Percentiles rank a stretch among this genome's conserved stretches.
These are phyloP conservation scores for Calliphora vomitoria DNA, from an alignment of 2,888 invertebrate species.

Conservation along the genomic window DNA sequence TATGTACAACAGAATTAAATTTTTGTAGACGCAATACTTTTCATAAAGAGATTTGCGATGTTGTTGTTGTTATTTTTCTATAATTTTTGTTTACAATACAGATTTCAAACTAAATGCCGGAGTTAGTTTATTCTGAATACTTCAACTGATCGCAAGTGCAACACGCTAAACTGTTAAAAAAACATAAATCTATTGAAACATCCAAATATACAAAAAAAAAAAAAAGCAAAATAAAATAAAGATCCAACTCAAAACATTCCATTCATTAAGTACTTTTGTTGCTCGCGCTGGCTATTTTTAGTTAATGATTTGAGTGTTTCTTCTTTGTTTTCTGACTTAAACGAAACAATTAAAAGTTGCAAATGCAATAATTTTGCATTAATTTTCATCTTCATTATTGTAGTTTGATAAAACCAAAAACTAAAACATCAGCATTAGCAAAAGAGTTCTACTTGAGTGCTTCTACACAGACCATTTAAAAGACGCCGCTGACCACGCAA, in stretches of 20 bases:
- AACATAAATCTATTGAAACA: constrained; percentile 28
- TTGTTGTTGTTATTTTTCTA: constrained; percentile 1
- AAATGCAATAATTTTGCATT: constrained; percentile 63
- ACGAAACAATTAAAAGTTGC: constrained; percentile 70
- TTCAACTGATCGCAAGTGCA: constrained; percentile 71
- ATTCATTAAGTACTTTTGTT: constrained; percentile 42
- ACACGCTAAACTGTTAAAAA: constrained; percentile 54
- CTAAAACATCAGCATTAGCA: constrained; percentile 8
- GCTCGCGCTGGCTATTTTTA: constrained; percentile 27
- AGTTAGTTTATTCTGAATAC: constrained; percentile 73
- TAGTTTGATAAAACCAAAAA: neutral
- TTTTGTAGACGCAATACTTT: constrained; percentile 68
- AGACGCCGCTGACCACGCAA: constrained; percentile 67
- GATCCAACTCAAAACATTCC: constrained; percentile 50
- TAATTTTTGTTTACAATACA: constrained; percentile 69
- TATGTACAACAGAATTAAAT: constrained; percentile 54
- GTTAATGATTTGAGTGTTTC: constrained; percentile 33
- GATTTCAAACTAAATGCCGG: constrained; percentile 71
- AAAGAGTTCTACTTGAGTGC: constrained; percentile 69
- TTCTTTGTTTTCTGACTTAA: constrained; percentile 44
- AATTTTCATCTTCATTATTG: constrained; percentile 67
- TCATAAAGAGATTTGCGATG: constrained; percentile 59
- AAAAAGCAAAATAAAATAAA: neutral
- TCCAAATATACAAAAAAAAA: neutral
- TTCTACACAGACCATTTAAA: constrained; percentile 44